Evolutionary conservation across 2,797 vertebrate species (phyloP).

Genomic region (Hephaestus fuliginosus): DNA sequence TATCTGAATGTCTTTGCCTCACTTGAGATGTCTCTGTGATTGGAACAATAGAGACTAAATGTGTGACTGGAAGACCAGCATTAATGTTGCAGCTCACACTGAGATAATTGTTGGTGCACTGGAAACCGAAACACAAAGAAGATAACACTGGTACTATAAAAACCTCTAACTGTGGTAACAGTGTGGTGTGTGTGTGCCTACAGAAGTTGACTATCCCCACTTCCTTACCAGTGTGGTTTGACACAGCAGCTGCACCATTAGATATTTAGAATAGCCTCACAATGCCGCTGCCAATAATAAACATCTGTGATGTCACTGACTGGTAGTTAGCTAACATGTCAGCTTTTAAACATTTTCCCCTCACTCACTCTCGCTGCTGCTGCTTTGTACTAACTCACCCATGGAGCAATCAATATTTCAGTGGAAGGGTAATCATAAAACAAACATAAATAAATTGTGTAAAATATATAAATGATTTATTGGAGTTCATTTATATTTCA

Average conservation of each 20-base stretch:
- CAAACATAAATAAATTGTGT: not conserved
- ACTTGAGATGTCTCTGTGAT: not conserved
- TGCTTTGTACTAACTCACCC: not conserved
- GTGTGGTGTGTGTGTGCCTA: not conserved
- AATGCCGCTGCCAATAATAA: not conserved
- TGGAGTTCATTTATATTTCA: no score
- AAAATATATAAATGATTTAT: not conserved
- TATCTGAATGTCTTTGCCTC: not conserved
- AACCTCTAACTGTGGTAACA: not conserved
- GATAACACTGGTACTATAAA: not conserved
- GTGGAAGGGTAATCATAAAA: no score
- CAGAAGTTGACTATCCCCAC: not conserved
- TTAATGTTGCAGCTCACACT: not conserved
- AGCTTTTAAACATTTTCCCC: not conserved
- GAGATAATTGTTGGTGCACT: not conserved
- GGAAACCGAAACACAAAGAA: not conserved
- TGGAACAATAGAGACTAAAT: not conserved
- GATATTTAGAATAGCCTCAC: not conserved
- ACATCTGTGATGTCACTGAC: not conserved
- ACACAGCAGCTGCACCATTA: not conserved
- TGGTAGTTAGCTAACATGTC: not conserved
- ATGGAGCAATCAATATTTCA: not conserved
- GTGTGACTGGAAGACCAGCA: not conserved
- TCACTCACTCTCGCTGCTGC: not conserved
- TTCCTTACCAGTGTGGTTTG: constrained; percentile 2